A percentile compares a stretch with the other conserved stretches of the same genome.
These are phyloP conservation scores for Omphaloscelis lunosa DNA, from an alignment of 2,888 invertebrate species.

Conservation along the genomic window DNA sequence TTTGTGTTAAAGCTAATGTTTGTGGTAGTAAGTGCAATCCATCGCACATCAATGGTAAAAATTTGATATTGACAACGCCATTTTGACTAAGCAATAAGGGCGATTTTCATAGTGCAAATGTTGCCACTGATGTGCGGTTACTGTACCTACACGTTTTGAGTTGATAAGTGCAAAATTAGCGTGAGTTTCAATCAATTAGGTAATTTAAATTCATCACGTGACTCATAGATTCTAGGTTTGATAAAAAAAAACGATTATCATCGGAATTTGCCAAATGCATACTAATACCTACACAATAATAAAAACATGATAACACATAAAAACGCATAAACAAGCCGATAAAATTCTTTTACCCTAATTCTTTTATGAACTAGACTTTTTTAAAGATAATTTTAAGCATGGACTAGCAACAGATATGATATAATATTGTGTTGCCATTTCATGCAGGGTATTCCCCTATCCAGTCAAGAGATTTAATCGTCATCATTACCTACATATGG, in stretches of 20 bases:
- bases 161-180: not conserved
- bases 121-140: no score
- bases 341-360: constrained; percentile 14
- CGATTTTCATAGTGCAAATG: not conserved
- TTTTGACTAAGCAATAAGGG: not conserved
- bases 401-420: not conserved
- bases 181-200: not conserved
- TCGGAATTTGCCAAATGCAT: constrained; percentile 10
- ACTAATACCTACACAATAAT: constrained; percentile 1
- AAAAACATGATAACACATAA: constrained; percentile 25
- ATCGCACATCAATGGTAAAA: not conserved
- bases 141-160: not conserved
- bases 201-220: not conserved
- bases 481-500: not conserved
- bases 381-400: not conserved
- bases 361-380: constrained; percentile 21
- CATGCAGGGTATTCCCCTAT: not conserved
- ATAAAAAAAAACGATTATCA: constrained; percentile 15
- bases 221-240: not conserved
- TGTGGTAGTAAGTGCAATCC: not conserved
- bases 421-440: not conserved
- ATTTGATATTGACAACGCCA: not conserved
- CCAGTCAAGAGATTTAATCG: not conserved
- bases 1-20: not conserved
- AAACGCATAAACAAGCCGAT: constrained; percentile 3